These are phyloP conservation scores for Trichoplax adhaerens DNA, from an alignment of 37 sponge, comb jelly and placozoan genomes.

Conservation along the genomic window DNA sequence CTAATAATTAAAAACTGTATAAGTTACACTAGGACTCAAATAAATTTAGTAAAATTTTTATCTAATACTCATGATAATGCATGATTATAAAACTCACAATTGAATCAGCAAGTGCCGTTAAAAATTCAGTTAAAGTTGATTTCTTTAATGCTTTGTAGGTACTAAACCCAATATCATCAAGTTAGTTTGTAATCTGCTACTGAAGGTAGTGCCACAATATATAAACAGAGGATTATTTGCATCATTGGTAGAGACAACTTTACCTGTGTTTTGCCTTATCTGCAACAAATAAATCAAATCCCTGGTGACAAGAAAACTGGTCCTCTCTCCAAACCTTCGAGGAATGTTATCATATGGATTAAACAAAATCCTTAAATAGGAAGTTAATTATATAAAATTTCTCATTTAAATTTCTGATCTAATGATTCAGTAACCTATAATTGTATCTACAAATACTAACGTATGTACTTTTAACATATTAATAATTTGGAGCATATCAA, in stretches of 20 bases:
- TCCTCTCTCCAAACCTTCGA: slow-evolving; percentile 19
- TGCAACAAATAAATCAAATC: slow-evolving; percentile 18
- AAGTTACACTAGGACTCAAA: too few species aligned
- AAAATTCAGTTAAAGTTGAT: slow-evolving; percentile 14
- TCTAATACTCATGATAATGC: too few species aligned
- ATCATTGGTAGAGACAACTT: slow-evolving; percentile 4
- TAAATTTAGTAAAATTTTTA: too few species aligned
- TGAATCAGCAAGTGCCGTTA: slow-evolving; percentile 7
- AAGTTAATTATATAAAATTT: background rate
- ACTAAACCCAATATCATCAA: background rate
- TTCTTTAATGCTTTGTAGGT: slow-evolving; percentile 30
- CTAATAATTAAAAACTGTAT: slow-evolving; percentile 5
- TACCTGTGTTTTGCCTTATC: too few species aligned
- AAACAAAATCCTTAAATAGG: background rate
- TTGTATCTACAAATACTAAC: slow-evolving; percentile 50
- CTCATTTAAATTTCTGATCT: background rate
- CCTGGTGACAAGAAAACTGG: slow-evolving; percentile 26
- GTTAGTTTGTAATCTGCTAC: slow-evolving; percentile 2
- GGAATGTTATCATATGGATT: background rate
- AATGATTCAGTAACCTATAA: slow-evolving; percentile 24
- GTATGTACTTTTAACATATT: slow-evolving; percentile 18
- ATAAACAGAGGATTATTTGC: slow-evolving; percentile 16
- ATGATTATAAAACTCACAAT: slow-evolving; percentile 12
- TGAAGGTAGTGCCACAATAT: background rate
- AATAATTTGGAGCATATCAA: background rate